A percentile compares a stretch with the other conserved stretches of the same genome.
Evolutionary conservation across 37 sponge, comb jelly and placozoan genomes (phyloP).

Genomic region (Aphrocallistes beatrix): DNA sequence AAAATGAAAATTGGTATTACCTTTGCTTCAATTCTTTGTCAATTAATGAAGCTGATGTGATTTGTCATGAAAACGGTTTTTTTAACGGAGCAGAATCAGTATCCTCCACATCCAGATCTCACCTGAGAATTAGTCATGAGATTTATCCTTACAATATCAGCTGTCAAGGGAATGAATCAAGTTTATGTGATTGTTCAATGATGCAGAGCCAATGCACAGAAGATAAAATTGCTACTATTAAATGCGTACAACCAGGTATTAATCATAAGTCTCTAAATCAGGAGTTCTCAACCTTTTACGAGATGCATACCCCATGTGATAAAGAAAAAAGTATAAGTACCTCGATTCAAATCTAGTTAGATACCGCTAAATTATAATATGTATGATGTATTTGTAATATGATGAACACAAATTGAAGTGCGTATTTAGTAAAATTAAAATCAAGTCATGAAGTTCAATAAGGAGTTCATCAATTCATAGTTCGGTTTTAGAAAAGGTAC

Average conservation of each 20-base stretch:
- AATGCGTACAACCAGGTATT: neutral
- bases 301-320: too few species aligned
- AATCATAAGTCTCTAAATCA: too few species aligned
- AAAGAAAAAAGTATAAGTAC: too few species aligned
- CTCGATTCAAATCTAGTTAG: too few species aligned
- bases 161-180: neutral
- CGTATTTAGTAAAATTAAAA: too few species aligned
- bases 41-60: neutral
- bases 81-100: neutral
- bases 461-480: too few species aligned
- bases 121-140: neutral
- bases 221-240: neutral
- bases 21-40: neutral
- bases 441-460: too few species aligned
- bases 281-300: too few species aligned
- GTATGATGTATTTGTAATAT: too few species aligned
- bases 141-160: neutral
- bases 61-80: neutral
- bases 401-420: too few species aligned
- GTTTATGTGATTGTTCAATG: neutral
- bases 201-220: neutral
- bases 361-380: too few species aligned
- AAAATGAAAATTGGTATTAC: neutral
- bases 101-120: neutral
- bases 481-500: too few species aligned